A percentile compares a stretch with the other conserved stretches of the same genome.
Conservation (phyloP, 2,888 invertebrate genomes). For the Balanococcus diminutus region DNA sequence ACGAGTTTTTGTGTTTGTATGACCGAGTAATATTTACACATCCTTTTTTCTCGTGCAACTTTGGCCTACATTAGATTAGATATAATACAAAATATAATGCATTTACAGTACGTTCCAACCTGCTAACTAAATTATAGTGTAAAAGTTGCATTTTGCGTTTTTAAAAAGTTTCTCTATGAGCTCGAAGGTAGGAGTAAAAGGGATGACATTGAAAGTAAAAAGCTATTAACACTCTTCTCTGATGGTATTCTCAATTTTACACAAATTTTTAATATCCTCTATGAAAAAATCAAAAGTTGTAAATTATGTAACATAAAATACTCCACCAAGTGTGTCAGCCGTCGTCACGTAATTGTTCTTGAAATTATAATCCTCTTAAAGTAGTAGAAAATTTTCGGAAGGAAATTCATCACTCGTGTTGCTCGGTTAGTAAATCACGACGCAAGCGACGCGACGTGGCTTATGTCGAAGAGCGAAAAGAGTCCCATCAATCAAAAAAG, state of each 20-base stretch:
- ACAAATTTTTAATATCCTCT: no score
- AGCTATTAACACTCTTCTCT: no score
- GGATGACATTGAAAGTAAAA: no score
- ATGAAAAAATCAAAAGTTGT: neutral
- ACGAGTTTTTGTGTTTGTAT: neutral
- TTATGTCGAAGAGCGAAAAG: neutral
- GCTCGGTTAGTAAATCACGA: neutral
- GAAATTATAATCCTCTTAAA: neutral
- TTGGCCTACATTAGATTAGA: neutral
- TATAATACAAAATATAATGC: neutral
- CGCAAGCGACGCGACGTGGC: neutral
- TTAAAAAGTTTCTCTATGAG: neutral
- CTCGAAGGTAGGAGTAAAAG: neutral
- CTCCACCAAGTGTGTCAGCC: neutral
- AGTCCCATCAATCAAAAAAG: slow-evolving; percentile 9
- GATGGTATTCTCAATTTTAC: no score
- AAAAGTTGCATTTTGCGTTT: neutral
- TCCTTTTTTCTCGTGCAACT: neutral
- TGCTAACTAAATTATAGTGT: neutral
- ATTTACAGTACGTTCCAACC: neutral
- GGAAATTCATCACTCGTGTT: neutral
- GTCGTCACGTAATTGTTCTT: neutral
- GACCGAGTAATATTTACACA: neutral
- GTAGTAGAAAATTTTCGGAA: neutral
- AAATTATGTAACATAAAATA: no score